Percentiles rank a stretch among this genome's conserved stretches.
Conservation (phyloP, 2,797 vertebrate genomes). For the Hoplostethus mediterraneus region DNA sequence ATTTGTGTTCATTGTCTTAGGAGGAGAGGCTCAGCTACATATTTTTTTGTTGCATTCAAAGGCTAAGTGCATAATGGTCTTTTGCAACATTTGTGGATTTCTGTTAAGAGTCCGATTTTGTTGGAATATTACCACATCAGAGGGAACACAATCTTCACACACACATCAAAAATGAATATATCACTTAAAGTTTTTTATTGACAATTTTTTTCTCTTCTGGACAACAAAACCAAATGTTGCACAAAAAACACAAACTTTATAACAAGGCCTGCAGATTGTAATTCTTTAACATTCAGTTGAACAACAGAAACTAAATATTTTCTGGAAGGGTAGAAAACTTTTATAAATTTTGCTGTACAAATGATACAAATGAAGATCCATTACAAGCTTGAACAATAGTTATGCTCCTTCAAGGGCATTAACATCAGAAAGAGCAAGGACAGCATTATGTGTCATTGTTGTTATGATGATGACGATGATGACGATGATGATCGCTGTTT, state of each 20-base stretch:
- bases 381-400: constrained; percentile 80
- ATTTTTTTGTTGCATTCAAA: neutral
- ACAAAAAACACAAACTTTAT: constrained; percentile 90
- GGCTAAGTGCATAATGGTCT: neutral
- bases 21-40: constrained; percentile 4
- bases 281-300: constrained; percentile 88
- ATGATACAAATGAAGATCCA: constrained; percentile 89
- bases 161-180: constrained; percentile 40
- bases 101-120: neutral
- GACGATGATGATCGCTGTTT: constrained; percentile 1
- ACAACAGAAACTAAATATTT: constrained; percentile 93
- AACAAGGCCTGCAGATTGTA: constrained; percentile 86
- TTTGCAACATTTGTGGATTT: too few relatives aligned
- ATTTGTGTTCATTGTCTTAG: neutral
- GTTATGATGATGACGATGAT: constrained; percentile 15
- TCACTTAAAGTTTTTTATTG: constrained; percentile 85
- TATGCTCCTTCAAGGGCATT: constrained; percentile 69
- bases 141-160: constrained; percentile 8
- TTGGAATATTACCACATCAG: neutral
- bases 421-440: constrained; percentile 38
- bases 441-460: constrained; percentile 43
- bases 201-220: constrained; percentile 87
- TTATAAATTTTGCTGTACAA: constrained; percentile 97
- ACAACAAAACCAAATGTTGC: constrained; percentile 93
- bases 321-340: constrained; percentile 94